phyloP scores from a whole-genome alignment of 2,113 vertebrate species.

The Neopipo cinnamomea region DNA sequence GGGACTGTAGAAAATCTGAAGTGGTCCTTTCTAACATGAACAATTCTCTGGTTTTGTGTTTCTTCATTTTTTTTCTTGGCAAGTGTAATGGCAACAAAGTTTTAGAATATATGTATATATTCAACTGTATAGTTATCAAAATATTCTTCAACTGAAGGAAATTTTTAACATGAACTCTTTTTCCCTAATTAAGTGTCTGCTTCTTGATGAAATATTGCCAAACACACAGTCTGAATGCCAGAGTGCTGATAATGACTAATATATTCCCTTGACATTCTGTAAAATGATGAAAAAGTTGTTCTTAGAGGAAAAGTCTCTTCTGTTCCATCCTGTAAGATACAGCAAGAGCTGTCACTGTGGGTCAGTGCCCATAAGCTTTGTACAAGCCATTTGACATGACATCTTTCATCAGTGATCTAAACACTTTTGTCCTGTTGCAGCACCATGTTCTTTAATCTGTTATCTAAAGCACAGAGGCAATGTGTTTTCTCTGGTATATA shows the following conservation, averaged over 20 bases:
- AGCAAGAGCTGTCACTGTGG: not conserved
- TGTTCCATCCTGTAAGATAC: not conserved
- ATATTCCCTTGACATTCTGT: not conserved
- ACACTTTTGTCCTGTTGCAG: not conserved
- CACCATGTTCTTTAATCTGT: not conserved
- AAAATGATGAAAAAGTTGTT: not conserved
- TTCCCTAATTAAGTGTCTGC: not conserved
- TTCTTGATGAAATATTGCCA: not conserved
- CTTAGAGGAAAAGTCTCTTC: not conserved
- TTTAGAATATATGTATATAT: not conserved
- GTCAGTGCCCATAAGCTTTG: not conserved
- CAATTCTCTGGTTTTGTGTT: not conserved
- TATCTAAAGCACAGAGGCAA: not conserved
- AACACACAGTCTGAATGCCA: not conserved
- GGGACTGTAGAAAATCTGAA: not conserved
- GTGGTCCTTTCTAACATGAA: not conserved
- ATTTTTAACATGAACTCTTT: not conserved
- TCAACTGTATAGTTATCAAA: not conserved
- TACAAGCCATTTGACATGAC: not conserved
- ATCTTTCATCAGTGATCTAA: not conserved
- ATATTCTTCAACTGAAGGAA: not conserved
- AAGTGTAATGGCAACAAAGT: not conserved
- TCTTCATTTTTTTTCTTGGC: not conserved
- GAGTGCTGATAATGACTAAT: not conserved
- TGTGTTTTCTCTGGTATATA: not conserved